These are phyloP conservation scores for Nothoprocta perdicaria DNA, from an alignment of 2,113 vertebrate species.

Conservation along the genomic window DNA sequence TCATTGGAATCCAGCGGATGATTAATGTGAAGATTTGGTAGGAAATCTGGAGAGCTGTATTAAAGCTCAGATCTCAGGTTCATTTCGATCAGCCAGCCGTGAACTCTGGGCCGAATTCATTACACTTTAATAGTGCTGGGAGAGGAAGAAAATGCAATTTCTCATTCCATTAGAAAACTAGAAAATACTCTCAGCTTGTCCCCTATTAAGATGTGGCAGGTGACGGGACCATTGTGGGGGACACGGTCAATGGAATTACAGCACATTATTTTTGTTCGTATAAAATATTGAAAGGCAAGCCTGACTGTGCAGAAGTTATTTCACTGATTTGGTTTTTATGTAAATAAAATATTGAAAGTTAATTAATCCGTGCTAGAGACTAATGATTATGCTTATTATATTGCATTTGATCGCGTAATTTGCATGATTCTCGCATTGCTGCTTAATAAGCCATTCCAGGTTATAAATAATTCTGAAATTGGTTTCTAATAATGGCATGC, in stretches of 20 bases:
- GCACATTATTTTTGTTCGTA: slow-evolving; percentile 83
- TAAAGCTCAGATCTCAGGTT: slow-evolving; percentile 92
- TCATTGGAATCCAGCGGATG: slow-evolving; percentile 85
- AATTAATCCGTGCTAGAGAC: slow-evolving; percentile 88
- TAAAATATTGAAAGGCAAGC: slow-evolving; percentile 87
- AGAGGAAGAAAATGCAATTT: slow-evolving; percentile 96
- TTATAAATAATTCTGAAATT: slow-evolving; percentile 92
- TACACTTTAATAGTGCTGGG: slow-evolving; percentile 91
- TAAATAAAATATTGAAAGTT: slow-evolving; percentile 89
- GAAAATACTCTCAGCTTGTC: slow-evolving; percentile 89
- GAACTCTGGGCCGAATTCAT: slow-evolving; percentile 96
- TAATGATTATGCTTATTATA: slow-evolving; percentile 93
- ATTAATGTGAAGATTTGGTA: slow-evolving; percentile 96
- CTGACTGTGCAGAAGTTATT: slow-evolving; percentile 86
- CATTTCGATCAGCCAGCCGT: slow-evolving; percentile 94
- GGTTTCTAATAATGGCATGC: slow-evolving; percentile 89
- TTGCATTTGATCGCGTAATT: slow-evolving; percentile 90
- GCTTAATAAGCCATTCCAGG: slow-evolving; percentile 91
- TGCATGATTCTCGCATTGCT: slow-evolving; percentile 94
- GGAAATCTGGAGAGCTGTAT: slow-evolving; percentile 91
- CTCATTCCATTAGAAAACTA: slow-evolving; percentile 92
- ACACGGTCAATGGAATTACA: slow-evolving; percentile 82
- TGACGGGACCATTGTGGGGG: slow-evolving; percentile 89
- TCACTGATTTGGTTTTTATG: slow-evolving; percentile 93
- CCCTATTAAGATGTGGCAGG: slow-evolving; percentile 96